Conservation (phyloP, 2,797 vertebrate species). For the Astyanax mexicanus region DNA sequence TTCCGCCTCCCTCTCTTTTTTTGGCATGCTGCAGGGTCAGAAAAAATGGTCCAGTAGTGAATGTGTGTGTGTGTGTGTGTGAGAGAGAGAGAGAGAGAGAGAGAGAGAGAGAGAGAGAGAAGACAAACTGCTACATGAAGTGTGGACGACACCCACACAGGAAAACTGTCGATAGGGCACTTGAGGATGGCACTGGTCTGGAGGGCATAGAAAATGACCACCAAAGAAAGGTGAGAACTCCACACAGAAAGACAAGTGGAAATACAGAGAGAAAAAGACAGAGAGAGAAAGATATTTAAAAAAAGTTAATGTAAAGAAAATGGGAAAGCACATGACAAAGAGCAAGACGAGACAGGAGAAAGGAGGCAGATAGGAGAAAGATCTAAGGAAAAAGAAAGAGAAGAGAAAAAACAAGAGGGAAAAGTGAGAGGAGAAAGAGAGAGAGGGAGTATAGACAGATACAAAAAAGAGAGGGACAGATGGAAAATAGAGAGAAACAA, state of each 20-base stretch:
- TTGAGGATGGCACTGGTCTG: constrained; percentile 38
- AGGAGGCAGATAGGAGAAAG: too few relatives aligned
- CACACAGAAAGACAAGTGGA: constrained; percentile 45
- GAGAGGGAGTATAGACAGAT: constrained; percentile 22
- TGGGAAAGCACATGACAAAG: too few relatives aligned
- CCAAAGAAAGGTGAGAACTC: constrained; percentile 22
- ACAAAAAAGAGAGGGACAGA: constrained; percentile 9
- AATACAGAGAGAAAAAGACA: constrained; percentile 39
- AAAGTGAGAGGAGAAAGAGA: constrained; percentile 32
- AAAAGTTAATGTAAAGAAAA: too few relatives aligned
- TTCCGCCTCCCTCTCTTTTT: constrained; percentile 34
- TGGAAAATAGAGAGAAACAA: constrained; percentile 35
- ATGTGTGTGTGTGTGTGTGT: not conserved
- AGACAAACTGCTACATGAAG: constrained; percentile 29
- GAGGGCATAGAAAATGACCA: constrained; percentile 51
- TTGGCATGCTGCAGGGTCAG: constrained; percentile 35
- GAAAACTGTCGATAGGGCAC: constrained; percentile 13
- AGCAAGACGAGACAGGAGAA: too few relatives aligned
- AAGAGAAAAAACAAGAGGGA: constrained; percentile 45
- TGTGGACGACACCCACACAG: constrained; percentile 47
- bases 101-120: not conserved
- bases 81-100: not conserved
- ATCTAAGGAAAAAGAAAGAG: too few relatives aligned
- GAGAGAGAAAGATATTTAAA: constrained; percentile 37
- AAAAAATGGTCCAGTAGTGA: constrained; percentile 4